These are phyloP conservation scores for Parapsyche elsis DNA, from an alignment of 1,140 invertebrate species.

Conservation along the genomic window DNA sequence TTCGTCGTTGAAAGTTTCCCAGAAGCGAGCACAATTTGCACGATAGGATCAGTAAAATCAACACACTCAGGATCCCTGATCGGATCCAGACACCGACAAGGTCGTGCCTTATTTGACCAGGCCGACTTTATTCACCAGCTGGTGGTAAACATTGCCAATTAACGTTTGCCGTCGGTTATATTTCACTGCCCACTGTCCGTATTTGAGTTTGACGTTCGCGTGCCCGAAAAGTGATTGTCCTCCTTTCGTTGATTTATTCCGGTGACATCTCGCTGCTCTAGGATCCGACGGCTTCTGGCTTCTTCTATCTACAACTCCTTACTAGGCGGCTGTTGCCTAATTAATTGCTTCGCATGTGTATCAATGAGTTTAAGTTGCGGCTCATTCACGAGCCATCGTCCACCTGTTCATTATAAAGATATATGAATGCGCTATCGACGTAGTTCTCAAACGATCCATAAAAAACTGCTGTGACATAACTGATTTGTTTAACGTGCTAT, in stretches of 20 bases:
- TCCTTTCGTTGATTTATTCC: constrained; percentile 20
- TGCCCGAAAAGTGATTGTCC: constrained; percentile 6
- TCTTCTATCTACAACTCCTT: background rate
- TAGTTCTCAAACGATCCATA: too few species aligned
- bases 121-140: background rate
- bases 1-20: constrained; percentile 21
- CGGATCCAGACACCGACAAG: background rate
- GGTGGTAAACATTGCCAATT: background rate
- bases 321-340: background rate
- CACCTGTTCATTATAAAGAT: constrained; percentile 23
- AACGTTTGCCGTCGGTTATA: background rate
- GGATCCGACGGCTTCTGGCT: background rate
- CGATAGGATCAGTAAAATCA: too few species aligned
- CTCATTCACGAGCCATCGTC: background rate
- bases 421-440: background rate
- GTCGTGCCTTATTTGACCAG: background rate
- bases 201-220: background rate
- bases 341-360: background rate
- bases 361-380: background rate
- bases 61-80: background rate
- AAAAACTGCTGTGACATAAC: too few species aligned
- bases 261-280: background rate
- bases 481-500: too few species aligned
- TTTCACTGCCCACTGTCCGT: constrained; percentile 22
- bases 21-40: background rate